Evolutionary conservation across 2,113 vertebrate species (phyloP).

Genomic region (Pluvianellus socialis): DNA sequence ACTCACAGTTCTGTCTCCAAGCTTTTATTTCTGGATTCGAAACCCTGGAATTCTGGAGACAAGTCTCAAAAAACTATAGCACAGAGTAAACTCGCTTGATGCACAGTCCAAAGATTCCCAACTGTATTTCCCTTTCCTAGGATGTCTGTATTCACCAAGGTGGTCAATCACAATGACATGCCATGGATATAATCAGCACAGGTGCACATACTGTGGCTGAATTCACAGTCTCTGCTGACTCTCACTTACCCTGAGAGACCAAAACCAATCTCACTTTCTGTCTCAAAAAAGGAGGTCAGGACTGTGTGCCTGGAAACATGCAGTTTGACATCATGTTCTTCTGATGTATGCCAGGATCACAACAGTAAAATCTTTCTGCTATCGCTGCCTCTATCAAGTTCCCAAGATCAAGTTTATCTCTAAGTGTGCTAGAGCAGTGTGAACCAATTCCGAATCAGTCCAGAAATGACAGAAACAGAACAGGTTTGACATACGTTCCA

Average conservation of each 20-base stretch:
- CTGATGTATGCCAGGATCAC: not conserved
- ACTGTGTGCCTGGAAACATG: not conserved
- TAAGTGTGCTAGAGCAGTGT: not conserved
- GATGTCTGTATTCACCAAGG: not conserved
- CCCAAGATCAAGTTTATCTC: not conserved
- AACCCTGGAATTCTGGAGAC: not conserved
- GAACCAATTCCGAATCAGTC: not conserved
- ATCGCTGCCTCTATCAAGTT: not conserved
- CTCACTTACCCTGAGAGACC: not conserved
- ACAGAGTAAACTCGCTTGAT: not conserved
- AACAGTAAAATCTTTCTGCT: not conserved
- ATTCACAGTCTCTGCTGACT: not conserved
- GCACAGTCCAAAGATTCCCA: not conserved
- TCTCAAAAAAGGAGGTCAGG: not conserved
- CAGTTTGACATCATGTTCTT: not conserved
- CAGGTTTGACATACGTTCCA: not conserved
- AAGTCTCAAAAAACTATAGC: not conserved
- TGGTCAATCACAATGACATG: not conserved
- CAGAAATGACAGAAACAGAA: not conserved
- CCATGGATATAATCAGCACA: not conserved
- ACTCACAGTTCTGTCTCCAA: not conserved
- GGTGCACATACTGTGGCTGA: not conserved
- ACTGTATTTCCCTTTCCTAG: not conserved
- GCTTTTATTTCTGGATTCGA: not conserved
- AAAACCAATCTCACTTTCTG: not conserved